Conservation (phyloP, 23 tunicate genomes). For the Aplidium turbinatum region DNA sequence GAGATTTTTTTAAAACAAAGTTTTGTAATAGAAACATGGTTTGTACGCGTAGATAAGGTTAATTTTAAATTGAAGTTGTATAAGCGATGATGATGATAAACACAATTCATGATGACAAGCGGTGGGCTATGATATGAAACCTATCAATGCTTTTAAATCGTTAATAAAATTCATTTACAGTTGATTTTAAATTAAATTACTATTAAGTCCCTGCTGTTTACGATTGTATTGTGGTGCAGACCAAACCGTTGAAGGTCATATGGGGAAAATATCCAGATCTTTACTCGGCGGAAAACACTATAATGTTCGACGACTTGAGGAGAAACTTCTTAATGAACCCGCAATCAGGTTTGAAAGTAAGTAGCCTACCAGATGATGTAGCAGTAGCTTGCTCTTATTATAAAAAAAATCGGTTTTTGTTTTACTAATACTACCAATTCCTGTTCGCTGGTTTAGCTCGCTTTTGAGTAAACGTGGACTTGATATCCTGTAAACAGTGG, state of each 20-base stretch:
- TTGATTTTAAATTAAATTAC: background rate
- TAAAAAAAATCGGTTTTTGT: background rate
- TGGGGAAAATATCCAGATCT: constrained; percentile 88
- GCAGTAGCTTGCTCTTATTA: background rate
- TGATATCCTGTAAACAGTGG: no score
- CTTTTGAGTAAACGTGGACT: no score
- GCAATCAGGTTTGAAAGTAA: constrained; percentile 80
- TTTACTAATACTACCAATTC: no score
- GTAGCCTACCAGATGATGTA: background rate
- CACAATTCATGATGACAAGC: no score
- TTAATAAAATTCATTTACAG: background rate
- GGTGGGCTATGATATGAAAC: no score
- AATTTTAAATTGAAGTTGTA: no score
- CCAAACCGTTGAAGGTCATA: constrained; percentile 86
- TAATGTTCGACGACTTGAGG: constrained; percentile 96
- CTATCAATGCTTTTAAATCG: background rate
- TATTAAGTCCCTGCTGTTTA: no score
- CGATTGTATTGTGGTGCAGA: no score
- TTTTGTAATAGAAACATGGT: background rate
- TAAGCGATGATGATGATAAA: no score
- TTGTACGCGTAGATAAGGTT: no score
- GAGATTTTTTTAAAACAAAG: constrained; percentile 33
- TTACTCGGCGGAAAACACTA: constrained; percentile 67
- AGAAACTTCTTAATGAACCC: constrained; percentile 94
- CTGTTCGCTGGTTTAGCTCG: no score